Percentiles rank a stretch among this genome's conserved stretches.
Conservation (phyloP, 2,888 invertebrate genomes). For the Pachydiplax longipennis region DNA sequence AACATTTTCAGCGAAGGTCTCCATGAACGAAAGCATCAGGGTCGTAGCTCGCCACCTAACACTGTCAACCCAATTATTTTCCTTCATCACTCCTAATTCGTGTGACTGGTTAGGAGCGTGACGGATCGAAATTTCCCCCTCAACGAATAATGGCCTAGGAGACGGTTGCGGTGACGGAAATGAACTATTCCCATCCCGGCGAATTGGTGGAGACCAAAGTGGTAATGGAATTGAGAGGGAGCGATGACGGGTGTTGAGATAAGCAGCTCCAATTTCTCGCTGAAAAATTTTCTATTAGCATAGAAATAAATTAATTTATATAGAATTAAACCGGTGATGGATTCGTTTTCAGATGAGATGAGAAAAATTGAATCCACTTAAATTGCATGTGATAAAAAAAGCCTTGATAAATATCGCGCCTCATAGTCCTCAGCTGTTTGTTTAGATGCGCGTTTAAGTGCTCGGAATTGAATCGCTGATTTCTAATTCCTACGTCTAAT, state of each 20-base stretch:
- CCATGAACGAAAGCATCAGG: not conserved
- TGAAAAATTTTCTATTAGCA: not conserved
- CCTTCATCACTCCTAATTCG: not conserved
- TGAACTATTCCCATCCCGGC: not conserved
- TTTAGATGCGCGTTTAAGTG: not conserved
- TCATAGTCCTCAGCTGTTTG: not conserved
- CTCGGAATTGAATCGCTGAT: not conserved
- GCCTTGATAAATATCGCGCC: not conserved
- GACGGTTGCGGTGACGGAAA: not conserved
- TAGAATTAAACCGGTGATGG: not conserved
- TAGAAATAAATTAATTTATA: not conserved
- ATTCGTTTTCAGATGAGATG: not conserved
- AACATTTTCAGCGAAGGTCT: not conserved
- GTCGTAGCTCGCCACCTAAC: not conserved
- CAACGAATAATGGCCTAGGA: not conserved
- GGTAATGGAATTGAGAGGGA: not conserved
- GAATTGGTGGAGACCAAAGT: not conserved
- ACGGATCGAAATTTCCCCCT: not conserved
- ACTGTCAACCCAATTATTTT: not conserved
- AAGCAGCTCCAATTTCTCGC: not conserved
- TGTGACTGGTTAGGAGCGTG: constrained; percentile 9
- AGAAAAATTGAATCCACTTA: not conserved
- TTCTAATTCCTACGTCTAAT: not conserved
- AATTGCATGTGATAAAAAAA: not conserved
- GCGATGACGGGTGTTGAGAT: not conserved